Base-by-base conservation (phyloP, 2,113 vertebrate species). In the Xerus inauris region DNA sequence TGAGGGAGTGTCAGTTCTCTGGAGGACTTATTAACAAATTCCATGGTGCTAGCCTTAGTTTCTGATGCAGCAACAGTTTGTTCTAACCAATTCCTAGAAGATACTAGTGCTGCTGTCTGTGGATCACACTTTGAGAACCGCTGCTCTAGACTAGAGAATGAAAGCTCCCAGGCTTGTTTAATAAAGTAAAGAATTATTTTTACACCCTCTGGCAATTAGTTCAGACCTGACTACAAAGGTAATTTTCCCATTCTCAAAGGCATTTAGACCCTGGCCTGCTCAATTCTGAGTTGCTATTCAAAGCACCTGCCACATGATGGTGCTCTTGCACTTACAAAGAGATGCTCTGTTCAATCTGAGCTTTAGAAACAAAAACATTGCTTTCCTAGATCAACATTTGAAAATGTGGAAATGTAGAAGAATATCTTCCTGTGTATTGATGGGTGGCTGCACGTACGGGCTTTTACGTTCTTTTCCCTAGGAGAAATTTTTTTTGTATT, bases 281-380 rank as follows among this genome's bases (percentile, higher is more conserved):
- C 2, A 26, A 40, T 42, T 65, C 65, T 16, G 47, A 84, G 80
- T 65, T 96, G 97, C 81, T 87, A 32, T 98, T 96, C 51, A 24
- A 35, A 65, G 30, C 17, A 35, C 3, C 0, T 3, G 80, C 90
- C 97, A 96, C 95, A 81, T 0, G 97, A 94, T 94, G 95, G 94
- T 24, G 26, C 47, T 38, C 79, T 93, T 4, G 69, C 16, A 92
- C 94, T 95, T 88, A 38, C 7, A 86, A 94, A 87, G 65, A 47
- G 30, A 42, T 45, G 38, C 28, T n/a, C 1, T 75, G 13, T 79
- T 40, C 8, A 28, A 3, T 38, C 6, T 69, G 72, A 45, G 20
- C 24, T 0, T 28, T 62, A 19, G 62, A 59, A 64, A 69, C 3
- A 4, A 67, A 84, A 59, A 6, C 0, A 1, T 67, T 91, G 24